Percentiles rank a stretch among this genome's conserved stretches.
phyloP scores from a whole-genome alignment of 2,888 invertebrate genomes.

The Ectemnius continuus region DNA sequence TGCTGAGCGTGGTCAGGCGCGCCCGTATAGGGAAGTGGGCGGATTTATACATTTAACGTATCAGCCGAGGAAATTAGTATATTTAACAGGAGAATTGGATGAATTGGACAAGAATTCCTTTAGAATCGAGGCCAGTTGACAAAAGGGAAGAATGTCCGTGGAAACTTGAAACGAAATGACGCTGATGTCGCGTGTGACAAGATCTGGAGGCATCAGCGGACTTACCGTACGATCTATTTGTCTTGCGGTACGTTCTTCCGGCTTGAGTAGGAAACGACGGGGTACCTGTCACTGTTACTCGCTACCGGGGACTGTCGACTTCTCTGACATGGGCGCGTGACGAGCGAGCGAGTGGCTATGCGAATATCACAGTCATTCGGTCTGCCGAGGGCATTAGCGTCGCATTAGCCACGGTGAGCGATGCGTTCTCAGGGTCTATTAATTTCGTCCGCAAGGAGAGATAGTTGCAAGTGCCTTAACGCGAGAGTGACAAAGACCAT shows the following conservation, averaged over 20 bases:
- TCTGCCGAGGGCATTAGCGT: slow-evolving; percentile 27
- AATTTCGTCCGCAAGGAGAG: slow-evolving; percentile 46
- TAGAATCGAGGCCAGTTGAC: too few relatives aligned
- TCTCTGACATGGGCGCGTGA: slow-evolving; percentile 31
- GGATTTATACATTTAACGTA: too few relatives aligned
- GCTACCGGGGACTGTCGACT: neutral
- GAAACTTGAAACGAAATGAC: too few relatives aligned
- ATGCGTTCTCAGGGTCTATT: slow-evolving; percentile 50
- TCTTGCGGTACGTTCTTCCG: slow-evolving; percentile 1
- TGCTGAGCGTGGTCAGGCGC: too few relatives aligned
- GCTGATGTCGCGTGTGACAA: too few relatives aligned
- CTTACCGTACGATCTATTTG: slow-evolving; percentile 17
- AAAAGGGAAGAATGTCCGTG: too few relatives aligned
- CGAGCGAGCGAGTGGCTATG: slow-evolving; percentile 30
- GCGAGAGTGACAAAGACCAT: slow-evolving; percentile 4
- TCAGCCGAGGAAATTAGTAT: too few relatives aligned
- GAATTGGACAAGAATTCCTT: too few relatives aligned
- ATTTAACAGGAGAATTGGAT: too few relatives aligned
- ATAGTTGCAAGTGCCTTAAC: neutral
- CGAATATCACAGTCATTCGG: slow-evolving; percentile 36
- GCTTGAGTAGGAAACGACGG: slow-evolving; percentile 1
- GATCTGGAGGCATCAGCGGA: neutral
- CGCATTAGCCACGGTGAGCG: slow-evolving; percentile 30
- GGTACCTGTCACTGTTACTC: neutral
- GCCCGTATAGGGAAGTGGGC: too few relatives aligned